A percentile compares a stretch with the other conserved stretches of the same genome.
phyloP scores from a whole-genome alignment of 2,113 vertebrate genomes.

The Campylomormyrus tamandua region DNA sequence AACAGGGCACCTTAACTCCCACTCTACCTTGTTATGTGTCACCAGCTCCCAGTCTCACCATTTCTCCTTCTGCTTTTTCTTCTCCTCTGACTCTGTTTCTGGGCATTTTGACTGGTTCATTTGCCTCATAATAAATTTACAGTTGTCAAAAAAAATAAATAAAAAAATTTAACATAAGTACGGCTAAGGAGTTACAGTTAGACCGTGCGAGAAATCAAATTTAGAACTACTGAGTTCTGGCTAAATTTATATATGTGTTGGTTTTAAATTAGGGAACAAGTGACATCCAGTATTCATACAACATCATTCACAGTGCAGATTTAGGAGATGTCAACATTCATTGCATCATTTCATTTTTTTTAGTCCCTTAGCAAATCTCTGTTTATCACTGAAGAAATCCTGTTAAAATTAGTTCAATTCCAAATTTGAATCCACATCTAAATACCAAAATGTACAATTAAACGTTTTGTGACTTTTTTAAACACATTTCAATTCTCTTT shows the following conservation, averaged over 20 bases:
- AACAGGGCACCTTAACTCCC: constrained; percentile 31
- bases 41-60: background rate
- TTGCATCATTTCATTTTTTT: background rate
- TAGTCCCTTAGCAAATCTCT: background rate
- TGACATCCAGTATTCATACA: background rate
- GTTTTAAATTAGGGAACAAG: background rate
- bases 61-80: background rate
- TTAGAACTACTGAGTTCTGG: background rate
- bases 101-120: background rate
- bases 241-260: constrained; percentile 3
- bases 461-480: background rate
- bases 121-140: background rate
- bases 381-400: background rate
- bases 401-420: background rate
- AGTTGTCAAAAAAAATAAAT: background rate
- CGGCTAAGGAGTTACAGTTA: background rate
- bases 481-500: background rate
- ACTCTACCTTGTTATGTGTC: constrained; percentile 13
- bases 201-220: background rate
- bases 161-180: background rate
- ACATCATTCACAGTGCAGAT: background rate
- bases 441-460: background rate
- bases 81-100: background rate
- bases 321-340: background rate
- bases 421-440: background rate